phyloP scores from a whole-genome alignment of 2,888 invertebrate genomes.

The Acholoe squamosa region DNA sequence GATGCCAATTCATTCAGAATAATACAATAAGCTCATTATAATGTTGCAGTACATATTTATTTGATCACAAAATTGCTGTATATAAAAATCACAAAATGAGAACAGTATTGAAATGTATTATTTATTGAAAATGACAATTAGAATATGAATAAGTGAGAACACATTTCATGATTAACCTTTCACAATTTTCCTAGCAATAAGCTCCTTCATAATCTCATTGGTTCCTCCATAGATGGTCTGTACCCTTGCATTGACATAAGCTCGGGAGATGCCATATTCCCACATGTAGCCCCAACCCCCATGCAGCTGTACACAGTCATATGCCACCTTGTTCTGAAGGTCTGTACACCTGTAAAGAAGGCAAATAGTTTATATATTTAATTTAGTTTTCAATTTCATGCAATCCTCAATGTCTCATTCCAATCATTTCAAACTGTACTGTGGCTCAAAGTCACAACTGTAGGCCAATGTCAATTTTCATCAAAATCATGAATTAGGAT shows the following conservation, averaged over 20 bases:
- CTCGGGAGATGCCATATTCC: conserved; percentile 83
- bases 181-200: conserved; percentile 82
- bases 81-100: no score
- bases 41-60: no score
- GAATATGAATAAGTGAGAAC: conserved; percentile 18
- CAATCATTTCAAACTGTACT: no score
- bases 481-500: no score
- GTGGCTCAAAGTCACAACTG: no score
- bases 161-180: conserved; percentile 61
- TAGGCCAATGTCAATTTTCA: no score
- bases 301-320: conserved; percentile 83
- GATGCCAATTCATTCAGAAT: no score
- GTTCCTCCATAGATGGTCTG: conserved; percentile 84
- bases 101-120: no score
- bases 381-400: not conserved
- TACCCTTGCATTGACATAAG: conserved; percentile 83
- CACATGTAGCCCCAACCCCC: conserved; percentile 85
- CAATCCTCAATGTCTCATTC: not conserved
- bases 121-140: no score
- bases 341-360: conserved; percentile 80
- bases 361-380: not conserved
- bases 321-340: conserved; percentile 82
- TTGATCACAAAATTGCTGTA: no score
- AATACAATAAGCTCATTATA: no score
- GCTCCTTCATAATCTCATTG: conserved; percentile 84